phyloP scores from a whole-genome alignment of 1,140 invertebrate genomes.

The Rhynchophorus ferrugineus region DNA sequence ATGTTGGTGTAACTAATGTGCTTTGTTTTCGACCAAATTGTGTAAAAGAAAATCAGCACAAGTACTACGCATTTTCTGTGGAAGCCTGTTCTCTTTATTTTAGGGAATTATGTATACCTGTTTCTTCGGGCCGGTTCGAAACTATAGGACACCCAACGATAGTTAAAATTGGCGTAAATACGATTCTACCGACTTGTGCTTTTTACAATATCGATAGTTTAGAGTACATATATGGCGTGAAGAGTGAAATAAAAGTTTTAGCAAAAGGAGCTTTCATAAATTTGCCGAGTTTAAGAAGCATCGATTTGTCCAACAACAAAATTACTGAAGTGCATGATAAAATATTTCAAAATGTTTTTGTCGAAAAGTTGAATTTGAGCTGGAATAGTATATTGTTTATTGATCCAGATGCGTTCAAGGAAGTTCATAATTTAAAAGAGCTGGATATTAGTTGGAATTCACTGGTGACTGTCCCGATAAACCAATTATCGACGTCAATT shows the following conservation, averaged over 20 bases:
- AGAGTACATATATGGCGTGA: constrained; percentile 1
- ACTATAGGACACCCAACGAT: neutral
- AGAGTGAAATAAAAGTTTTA: constrained; percentile 3
- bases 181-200: constrained; percentile 6
- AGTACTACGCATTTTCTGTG: constrained; percentile 1
- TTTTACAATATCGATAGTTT: neutral
- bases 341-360: constrained; percentile 5
- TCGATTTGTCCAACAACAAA: neutral
- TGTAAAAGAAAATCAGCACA: neutral
- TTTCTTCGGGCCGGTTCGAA: neutral
- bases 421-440: neutral
- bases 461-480: neutral
- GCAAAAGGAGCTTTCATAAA: constrained; percentile 1
- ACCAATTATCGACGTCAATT: neutral
- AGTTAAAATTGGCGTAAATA: constrained; percentile 3
- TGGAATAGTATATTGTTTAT: constrained; percentile 7
- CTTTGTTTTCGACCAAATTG: constrained; percentile 6
- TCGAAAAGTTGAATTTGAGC: constrained; percentile 1
- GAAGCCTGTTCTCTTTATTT: neutral
- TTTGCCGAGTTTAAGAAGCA: constrained; percentile 1
- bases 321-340: constrained; percentile 2
- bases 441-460: constrained; percentile 6
- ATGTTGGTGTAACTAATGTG: neutral
- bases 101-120: neutral
- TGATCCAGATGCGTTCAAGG: neutral